Percentiles rank a stretch among this genome's conserved stretches.
Evolutionary conservation across 2,113 vertebrate species (phyloP).

Genomic region (Sapayoa aenigma): DNA sequence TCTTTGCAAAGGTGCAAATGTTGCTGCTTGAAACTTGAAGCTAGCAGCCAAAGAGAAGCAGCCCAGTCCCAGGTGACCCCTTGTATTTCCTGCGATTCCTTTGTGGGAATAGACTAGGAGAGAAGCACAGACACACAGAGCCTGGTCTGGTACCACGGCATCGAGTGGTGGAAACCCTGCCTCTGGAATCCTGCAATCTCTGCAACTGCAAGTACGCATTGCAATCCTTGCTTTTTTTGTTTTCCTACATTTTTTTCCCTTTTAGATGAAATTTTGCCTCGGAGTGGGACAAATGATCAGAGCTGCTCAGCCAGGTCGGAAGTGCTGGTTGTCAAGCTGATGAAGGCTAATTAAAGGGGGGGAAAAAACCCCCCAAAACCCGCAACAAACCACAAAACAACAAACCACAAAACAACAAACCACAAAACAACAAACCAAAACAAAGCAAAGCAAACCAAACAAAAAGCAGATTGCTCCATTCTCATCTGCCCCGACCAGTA

Average conservation of each 20-base stretch:
- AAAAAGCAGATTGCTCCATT: not conserved
- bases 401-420: not conserved
- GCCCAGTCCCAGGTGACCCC: not conserved
- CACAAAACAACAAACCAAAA: not conserved
- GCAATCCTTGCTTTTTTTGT: not conserved
- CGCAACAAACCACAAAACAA: not conserved
- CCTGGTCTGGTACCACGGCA: not conserved
- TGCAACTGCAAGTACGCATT: not conserved
- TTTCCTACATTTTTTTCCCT: not conserved
- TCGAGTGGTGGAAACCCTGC: not conserved
- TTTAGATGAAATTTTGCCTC: not conserved
- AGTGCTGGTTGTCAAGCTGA: not conserved
- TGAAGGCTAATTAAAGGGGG: not conserved
- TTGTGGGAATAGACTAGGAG: not conserved
- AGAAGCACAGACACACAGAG: rapidly evolving
- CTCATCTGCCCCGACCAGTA: not conserved
- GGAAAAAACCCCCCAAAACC: not conserved
- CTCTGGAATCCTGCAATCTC: not conserved
- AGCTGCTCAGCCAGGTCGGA: not conserved
- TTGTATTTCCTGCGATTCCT: not conserved
- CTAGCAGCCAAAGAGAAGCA: not conserved
- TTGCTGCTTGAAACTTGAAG: not conserved
- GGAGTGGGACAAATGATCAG: not conserved
- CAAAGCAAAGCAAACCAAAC: not conserved
- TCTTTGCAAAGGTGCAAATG: not conserved